Conservation (phyloP, 2,797 vertebrate genomes). For the Eremophila alpestris region DNA sequence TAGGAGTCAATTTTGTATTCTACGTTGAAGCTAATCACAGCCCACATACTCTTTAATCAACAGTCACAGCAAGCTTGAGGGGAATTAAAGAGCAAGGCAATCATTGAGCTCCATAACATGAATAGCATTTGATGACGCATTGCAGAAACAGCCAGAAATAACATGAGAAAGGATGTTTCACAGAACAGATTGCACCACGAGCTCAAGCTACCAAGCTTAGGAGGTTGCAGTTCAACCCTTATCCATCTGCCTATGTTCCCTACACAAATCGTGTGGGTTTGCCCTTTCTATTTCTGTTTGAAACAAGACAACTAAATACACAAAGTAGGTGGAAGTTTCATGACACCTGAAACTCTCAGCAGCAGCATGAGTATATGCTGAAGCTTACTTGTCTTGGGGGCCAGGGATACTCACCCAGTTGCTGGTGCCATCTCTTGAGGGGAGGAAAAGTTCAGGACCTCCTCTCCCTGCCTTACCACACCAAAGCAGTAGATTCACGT, state of each 20-base stretch:
- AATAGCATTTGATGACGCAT: constrained; percentile 35
- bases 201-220: neutral
- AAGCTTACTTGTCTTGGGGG: neutral
- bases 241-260: neutral
- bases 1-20: neutral
- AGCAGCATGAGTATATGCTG: neutral
- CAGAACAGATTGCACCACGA: constrained; percentile 36
- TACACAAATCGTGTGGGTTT: neutral
- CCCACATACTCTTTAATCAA: constrained; percentile 6
- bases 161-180: constrained; percentile 25
- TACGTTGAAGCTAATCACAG: neutral
- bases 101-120: neutral
- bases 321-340: neutral
- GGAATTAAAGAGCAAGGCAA: neutral
- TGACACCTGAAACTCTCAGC: neutral
- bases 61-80: neutral
- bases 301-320: neutral
- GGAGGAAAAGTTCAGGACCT: neutral
- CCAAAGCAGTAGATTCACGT: neutral
- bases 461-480: neutral
- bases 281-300: neutral
- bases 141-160: constrained; percentile 46
- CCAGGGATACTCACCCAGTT: accelerated
- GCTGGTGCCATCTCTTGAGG: accelerated
- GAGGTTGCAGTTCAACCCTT: neutral